phyloP scores from a whole-genome alignment of 30 jellyfish, hydroid and myxozoan genomes.

The Turritopsis rubra region DNA sequence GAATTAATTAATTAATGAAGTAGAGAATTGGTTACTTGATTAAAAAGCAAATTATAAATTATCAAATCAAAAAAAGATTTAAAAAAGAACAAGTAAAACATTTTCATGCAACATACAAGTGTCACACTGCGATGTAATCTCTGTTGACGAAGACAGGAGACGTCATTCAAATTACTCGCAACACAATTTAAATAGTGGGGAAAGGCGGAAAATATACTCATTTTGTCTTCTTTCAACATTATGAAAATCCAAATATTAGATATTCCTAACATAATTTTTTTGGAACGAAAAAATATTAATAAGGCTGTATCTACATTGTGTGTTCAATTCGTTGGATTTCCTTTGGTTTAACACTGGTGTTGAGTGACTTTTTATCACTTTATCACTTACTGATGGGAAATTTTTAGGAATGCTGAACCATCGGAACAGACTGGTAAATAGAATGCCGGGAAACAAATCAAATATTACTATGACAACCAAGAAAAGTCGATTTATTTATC shows the following conservation, averaged over 20 bases:
- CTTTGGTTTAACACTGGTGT: too few relatives aligned
- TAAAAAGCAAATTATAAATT: neutral
- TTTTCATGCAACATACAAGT: neutral
- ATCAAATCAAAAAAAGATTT: neutral
- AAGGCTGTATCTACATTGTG: too few relatives aligned
- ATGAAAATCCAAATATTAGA: too few relatives aligned
- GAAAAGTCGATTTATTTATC: neutral
- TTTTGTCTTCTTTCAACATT: neutral
- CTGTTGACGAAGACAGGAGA: neutral
- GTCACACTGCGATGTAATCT: neutral
- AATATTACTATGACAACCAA: neutral
- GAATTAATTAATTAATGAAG: too few relatives aligned
- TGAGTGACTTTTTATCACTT: too few relatives aligned
- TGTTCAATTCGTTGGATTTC: too few relatives aligned
- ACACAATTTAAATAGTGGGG: too few relatives aligned
- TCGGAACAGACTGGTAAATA: too few relatives aligned
- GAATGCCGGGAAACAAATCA: too few relatives aligned
- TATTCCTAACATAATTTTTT: too few relatives aligned
- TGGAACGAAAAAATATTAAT: too few relatives aligned
- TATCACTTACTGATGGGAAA: neutral
- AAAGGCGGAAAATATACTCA: too few relatives aligned
- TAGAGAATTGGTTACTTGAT: neutral
- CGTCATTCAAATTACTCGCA: neutral
- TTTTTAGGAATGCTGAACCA: neutral
- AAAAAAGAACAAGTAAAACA: neutral